Evolutionary conservation across 2,888 invertebrate genomes (phyloP), one percentile per base, ranked within the genome.

Genomic region (Bhutanitis thaidina): DNA sequence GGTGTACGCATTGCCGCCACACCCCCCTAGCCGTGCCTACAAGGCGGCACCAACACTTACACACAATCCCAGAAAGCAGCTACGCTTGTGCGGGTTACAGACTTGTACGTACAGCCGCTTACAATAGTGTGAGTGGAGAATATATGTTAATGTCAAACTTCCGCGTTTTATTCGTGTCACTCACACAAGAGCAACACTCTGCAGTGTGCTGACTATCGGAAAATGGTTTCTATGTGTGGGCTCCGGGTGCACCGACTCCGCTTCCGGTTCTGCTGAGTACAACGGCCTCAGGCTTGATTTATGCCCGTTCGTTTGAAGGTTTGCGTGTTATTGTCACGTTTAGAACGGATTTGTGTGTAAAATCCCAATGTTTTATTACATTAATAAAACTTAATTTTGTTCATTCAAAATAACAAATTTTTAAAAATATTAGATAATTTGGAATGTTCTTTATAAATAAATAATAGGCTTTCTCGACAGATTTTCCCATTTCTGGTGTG

Each of bases 231-330:
- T 51, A 47, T 30, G 56, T 54, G 56, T 32, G 30, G 45, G 77
- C 47, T 79, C 74, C 66, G 82, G 85, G 88, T 89, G 88, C 88
- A 89, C 81, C 83, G 87, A 86, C 88, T 84, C 65, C 59, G 79
- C 74, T 87, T 85, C 87, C 87, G 76, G 77, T 73, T 77, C 71
- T 75, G 76, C 70, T 68, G 81, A 78, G 88, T 84, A 83, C 82
- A 84, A 83, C 78, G 87, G 81, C 87, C 86, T 65, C 78, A 60
- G 74, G 74, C 61, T 67, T 84, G 87, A 87, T 87, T 86, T 87
- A 85, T 78, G 80, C 69, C 63, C 72, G 69, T 65, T 60, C 67
- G 74, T 69, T 72, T 69, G 76, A 76, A 79, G 80, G 81, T 72
- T 83, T 72, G 87, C 87, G 84, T 87, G 87, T 62, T 76, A 70